Conservation (phyloP, 2,113 vertebrate genomes). For the Amazona vittata region DNA sequence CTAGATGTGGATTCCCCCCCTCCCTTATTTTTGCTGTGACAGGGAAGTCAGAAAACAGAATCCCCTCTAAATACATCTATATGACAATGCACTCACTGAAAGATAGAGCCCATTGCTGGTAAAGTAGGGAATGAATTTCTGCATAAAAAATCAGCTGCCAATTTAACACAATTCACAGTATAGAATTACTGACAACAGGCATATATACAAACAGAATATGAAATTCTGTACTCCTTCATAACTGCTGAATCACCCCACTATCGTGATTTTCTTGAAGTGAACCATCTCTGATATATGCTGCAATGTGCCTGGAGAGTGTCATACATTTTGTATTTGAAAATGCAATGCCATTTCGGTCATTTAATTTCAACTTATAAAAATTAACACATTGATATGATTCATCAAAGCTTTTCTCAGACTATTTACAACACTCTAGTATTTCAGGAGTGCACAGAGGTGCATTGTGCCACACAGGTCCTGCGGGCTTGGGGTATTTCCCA, state of each 20-base stretch:
- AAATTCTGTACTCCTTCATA: background rate
- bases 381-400: background rate
- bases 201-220: background rate
- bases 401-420: background rate
- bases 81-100: background rate
- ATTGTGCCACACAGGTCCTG: background rate
- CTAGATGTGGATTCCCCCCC: fast-evolving
- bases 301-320: background rate
- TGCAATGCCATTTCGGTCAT: background rate
- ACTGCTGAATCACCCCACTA: background rate
- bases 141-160: background rate
- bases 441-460: background rate
- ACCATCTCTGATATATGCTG: background rate
- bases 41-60: background rate
- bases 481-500: background rate
- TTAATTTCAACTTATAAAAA: background rate
- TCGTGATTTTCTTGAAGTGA: background rate
- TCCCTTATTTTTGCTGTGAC: background rate
- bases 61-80: background rate
- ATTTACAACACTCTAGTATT: background rate
- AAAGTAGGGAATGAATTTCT: background rate
- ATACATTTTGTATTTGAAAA: background rate
- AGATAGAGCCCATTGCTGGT: background rate
- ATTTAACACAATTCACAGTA: background rate
- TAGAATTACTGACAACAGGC: background rate